A percentile compares a stretch with the other conserved stretches of the same genome.
Conservation (phyloP, 2,888 invertebrate species). For the Dusona sp. region DNA sequence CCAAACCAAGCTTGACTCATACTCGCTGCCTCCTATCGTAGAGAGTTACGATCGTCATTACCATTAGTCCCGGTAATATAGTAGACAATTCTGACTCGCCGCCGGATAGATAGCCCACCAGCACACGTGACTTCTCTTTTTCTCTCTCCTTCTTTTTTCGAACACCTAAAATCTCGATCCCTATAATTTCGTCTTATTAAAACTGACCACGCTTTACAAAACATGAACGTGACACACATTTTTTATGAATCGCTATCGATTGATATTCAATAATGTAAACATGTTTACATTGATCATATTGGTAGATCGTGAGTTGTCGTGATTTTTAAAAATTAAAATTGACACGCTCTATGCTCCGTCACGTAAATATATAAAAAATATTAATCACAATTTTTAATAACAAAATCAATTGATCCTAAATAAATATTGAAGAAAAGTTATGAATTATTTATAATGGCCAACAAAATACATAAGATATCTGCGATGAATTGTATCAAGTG, state of each 20-base stretch:
- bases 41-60: slow-evolving; percentile 81
- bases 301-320: neutral
- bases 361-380: neutral
- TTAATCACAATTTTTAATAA: neutral
- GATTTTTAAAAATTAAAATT: neutral
- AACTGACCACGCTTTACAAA: slow-evolving; percentile 49
- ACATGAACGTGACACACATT: slow-evolving; percentile 62
- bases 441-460: no score
- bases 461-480: no score
- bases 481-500: neutral
- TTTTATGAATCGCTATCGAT: slow-evolving; percentile 42
- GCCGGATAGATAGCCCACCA: slow-evolving; percentile 65
- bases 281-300: neutral
- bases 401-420: no score
- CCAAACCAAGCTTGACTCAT: neutral
- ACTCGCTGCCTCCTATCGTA: slow-evolving; percentile 72
- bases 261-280: neutral
- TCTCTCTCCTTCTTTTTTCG: slow-evolving; percentile 27
- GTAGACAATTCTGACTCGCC: slow-evolving; percentile 70
- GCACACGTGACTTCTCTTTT: slow-evolving; percentile 23
- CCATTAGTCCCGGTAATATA: slow-evolving; percentile 78
- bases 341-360: neutral
- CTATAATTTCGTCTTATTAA: slow-evolving; percentile 51
- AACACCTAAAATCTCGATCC: slow-evolving; percentile 11
- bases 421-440: no score